Conservation (phyloP, 2,888 invertebrate species). For the Agonopterix alstromeriana region DNA sequence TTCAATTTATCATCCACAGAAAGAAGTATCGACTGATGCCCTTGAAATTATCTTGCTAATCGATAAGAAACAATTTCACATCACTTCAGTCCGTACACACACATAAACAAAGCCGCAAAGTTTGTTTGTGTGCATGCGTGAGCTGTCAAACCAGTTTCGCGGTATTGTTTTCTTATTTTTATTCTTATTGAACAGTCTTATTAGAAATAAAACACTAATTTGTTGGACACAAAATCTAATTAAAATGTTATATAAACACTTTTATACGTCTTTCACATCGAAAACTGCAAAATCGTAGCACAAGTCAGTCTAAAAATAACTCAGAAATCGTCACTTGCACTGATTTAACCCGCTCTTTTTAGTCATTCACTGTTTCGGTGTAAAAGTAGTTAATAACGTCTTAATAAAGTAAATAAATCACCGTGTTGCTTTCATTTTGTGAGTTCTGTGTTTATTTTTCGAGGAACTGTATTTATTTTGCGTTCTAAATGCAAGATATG, state of each 20-base stretch:
- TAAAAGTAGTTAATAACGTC: constrained; percentile 22
- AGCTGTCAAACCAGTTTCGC: constrained; percentile 73
- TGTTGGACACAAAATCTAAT: constrained; percentile 18
- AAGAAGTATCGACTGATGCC: constrained; percentile 31
- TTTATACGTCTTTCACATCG: constrained; percentile 13
- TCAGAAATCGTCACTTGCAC: constrained; percentile 55
- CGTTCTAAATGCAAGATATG: constrained; percentile 43
- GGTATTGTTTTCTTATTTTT: constrained; percentile 38
- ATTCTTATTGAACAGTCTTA: constrained; percentile 23
- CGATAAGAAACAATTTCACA: constrained; percentile 71
- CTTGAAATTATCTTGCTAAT: constrained; percentile 67
- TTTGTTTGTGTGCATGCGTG: constrained; percentile 41
- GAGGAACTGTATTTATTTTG: constrained; percentile 28
- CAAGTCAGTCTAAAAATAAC: constrained; percentile 65
- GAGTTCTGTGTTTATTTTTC: constrained; percentile 26
- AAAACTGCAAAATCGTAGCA: constrained; percentile 47
- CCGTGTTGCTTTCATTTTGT: constrained; percentile 29
- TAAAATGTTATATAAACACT: constrained; percentile 23
- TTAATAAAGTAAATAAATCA: constrained; percentile 28
- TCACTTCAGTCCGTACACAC: constrained; percentile 49
- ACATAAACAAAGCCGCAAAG: constrained; percentile 24
- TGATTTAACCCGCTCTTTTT: constrained; percentile 64
- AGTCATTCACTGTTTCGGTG: constrained; percentile 38
- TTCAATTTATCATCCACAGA: neutral
- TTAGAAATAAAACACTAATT: constrained; percentile 20